Percentiles rank a stretch among this genome's conserved stretches.
Evolutionary conservation across 1,140 invertebrate species (phyloP).

Genomic region (Saccostrea echinata): DNA sequence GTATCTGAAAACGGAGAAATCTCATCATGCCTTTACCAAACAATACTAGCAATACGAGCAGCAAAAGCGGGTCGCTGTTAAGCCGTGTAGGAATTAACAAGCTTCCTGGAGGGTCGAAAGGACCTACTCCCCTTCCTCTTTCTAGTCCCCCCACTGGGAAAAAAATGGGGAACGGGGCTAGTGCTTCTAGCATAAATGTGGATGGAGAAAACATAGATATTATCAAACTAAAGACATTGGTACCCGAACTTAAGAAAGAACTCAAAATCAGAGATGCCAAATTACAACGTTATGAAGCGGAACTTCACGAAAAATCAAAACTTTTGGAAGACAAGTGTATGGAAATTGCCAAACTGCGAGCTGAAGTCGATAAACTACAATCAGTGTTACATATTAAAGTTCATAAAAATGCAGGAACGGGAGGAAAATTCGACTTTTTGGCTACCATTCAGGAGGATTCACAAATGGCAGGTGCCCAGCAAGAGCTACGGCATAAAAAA

Average conservation of each 20-base stretch:
- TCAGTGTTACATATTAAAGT: slow-evolving; percentile 71
- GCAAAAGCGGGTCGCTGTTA: slow-evolving; percentile 47
- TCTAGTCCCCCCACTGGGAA: slow-evolving; percentile 45
- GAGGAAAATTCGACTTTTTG: slow-evolving; percentile 71
- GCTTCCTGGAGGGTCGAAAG: slow-evolving; percentile 31
- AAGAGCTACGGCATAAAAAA: slow-evolving; percentile 82
- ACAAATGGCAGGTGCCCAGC: slow-evolving; percentile 55
- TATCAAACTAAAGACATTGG: slow-evolving; percentile 73
- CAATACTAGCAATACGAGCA: slow-evolving; percentile 52
- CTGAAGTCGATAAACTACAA: slow-evolving; percentile 75
- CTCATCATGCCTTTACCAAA: slow-evolving; percentile 58
- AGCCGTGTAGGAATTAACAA: slow-evolving; percentile 46
- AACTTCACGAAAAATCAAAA: slow-evolving; percentile 71
- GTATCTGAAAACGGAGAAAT: slow-evolving; percentile 46
- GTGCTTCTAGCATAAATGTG: slow-evolving; percentile 68
- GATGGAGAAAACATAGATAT: slow-evolving; percentile 76
- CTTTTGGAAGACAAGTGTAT: slow-evolving; percentile 68
- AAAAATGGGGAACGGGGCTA: slow-evolving; percentile 78
- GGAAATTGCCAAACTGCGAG: slow-evolving; percentile 73
- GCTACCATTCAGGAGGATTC: slow-evolving; percentile 72
- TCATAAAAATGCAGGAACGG: slow-evolving; percentile 67
- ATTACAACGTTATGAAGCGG: slow-evolving; percentile 70
- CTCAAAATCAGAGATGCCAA: slow-evolving; percentile 72
- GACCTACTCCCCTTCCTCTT: slow-evolving; percentile 38
- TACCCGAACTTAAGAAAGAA: slow-evolving; percentile 74